These are phyloP conservation scores for Centroberyx gerrardi DNA, from an alignment of 2,797 vertebrate species.

Conservation along the genomic window DNA sequence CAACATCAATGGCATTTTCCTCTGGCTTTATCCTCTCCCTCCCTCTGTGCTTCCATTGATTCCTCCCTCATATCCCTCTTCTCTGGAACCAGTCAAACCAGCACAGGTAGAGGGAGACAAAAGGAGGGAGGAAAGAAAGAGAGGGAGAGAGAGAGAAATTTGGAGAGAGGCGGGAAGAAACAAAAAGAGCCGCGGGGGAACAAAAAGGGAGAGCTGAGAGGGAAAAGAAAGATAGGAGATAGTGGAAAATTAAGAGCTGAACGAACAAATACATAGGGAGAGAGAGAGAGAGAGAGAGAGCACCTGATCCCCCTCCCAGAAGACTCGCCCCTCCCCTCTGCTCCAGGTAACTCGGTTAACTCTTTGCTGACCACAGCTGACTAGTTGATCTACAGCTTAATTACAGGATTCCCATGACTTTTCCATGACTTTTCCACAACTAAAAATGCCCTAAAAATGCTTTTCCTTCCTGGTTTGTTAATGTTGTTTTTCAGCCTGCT, in stretches of 20 bases:
- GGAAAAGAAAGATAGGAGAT: not conserved
- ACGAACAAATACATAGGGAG: not conserved
- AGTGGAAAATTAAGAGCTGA: conserved; percentile 39
- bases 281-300: conserved; percentile 31
- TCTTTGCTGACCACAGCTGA: not conserved
- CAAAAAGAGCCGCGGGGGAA: not conserved
- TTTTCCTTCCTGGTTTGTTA: too few species aligned
- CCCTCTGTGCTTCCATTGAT: conserved; percentile 36
- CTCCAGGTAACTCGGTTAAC: conserved; percentile 29
- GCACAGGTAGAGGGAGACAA: conserved; percentile 48
- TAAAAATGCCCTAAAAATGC: too few species aligned
- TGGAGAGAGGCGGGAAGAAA: conserved; percentile 29
- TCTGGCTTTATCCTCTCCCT: conserved; percentile 27
- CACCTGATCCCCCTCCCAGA: conserved; percentile 31
- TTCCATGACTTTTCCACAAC: too few species aligned
- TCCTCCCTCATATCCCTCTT: conserved; percentile 6
- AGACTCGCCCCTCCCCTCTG: conserved; percentile 26
- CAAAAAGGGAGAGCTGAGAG: conserved; percentile 1
- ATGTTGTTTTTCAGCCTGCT: not conserved
- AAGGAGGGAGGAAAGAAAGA: conserved; percentile 25
- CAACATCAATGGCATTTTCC: conserved; percentile 26
- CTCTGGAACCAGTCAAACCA: conserved; percentile 74
- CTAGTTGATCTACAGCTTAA: not conserved
- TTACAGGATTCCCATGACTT: not conserved
- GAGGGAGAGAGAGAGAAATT: conserved; percentile 8